Evolutionary conservation across 2,797 vertebrate genomes (phyloP).

Genomic region (Rhadinocentrus ornatus): DNA sequence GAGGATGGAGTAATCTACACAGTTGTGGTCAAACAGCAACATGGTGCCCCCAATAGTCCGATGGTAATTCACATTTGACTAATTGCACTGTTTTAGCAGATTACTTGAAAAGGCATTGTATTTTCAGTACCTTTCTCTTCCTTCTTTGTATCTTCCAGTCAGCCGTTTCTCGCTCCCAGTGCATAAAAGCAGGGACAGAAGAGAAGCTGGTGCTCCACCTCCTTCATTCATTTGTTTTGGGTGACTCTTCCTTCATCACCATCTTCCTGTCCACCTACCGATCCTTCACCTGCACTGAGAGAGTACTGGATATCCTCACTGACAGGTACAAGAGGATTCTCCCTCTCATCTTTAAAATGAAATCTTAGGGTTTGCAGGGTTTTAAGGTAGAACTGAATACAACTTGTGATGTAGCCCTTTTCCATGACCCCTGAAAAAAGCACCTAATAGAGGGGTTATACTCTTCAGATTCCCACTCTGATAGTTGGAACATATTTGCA

Average conservation of each 20-base stretch:
- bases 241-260: conserved; percentile 86
- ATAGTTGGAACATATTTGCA: too few species aligned
- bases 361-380: too few species aligned
- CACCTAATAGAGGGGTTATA: too few species aligned
- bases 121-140: background rate
- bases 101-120: background rate
- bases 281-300: conserved; percentile 84
- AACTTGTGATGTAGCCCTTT: background rate
- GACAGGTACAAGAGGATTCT: conserved; percentile 80
- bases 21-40: conserved; percentile 81
- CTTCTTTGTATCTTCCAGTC: conserved; percentile 50
- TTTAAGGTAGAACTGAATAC: conserved; percentile 3
- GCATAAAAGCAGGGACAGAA: conserved; percentile 87
- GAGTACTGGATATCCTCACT: conserved; percentile 85
- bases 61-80: conserved; percentile 43
- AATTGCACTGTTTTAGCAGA: background rate
- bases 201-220: conserved; percentile 89
- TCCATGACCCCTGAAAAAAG: too few species aligned
- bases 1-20: conserved; percentile 88
- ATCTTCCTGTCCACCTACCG: conserved; percentile 91
- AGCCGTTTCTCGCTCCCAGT: conserved; percentile 68
- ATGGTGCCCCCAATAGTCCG: conserved; percentile 42
- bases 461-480: too few species aligned
- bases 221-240: conserved; percentile 84
- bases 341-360: background rate